phyloP scores from a whole-genome alignment of 2,797 vertebrate species.

The Varecia variegata region DNA sequence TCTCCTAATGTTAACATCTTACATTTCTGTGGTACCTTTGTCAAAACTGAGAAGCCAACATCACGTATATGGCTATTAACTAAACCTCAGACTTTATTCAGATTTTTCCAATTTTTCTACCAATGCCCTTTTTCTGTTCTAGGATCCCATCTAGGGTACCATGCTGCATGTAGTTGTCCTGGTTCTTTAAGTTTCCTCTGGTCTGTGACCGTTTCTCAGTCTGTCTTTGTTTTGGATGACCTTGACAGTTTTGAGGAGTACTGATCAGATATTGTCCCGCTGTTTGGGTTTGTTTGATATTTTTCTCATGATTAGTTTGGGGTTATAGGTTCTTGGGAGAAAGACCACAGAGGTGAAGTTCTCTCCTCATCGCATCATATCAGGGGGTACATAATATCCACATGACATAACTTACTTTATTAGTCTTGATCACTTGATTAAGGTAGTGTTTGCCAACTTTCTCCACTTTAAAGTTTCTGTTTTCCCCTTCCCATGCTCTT shows the following conservation, averaged over 20 bases:
- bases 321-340: background rate
- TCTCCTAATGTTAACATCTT: background rate
- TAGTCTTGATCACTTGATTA: background rate
- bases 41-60: background rate
- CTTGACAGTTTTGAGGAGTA: background rate
- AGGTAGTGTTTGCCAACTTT: background rate
- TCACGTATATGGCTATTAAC: background rate
- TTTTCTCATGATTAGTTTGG: background rate
- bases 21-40: background rate
- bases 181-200: background rate
- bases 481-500: background rate
- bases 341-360: background rate
- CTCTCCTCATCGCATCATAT: background rate
- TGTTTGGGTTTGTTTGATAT: background rate
- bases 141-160: background rate
- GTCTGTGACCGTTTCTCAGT: background rate
- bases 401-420: background rate
- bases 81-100: background rate
- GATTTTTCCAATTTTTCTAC: background rate
- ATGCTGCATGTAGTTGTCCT: background rate
- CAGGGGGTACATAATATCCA: background rate
- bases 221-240: background rate
- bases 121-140: background rate
- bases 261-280: background rate
- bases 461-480: background rate